Evolutionary conservation across 2,113 vertebrate genomes (phyloP), one percentile per base, ranked within the genome.

Genomic region (Notarius quadriscutis): DNA sequence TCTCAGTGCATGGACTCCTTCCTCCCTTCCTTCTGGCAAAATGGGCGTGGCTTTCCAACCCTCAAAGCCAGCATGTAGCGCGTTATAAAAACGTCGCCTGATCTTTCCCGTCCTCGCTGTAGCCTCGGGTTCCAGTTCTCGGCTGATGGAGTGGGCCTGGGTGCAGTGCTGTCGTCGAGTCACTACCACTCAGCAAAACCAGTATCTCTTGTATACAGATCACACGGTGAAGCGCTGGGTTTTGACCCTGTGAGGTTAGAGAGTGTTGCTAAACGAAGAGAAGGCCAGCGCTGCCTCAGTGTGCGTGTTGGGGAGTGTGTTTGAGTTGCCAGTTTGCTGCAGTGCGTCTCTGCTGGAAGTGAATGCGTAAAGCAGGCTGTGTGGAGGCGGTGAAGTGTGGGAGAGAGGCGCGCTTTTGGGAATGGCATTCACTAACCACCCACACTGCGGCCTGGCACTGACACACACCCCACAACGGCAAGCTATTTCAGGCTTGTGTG

Each of bases 311-410:
- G 50, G 22, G 25, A 55, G 48, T 83, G 62, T 53, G 81, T 69
- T 51, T 58, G 53, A 58, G 53, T 27, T 78, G 77, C 77, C 51
- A 41, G 63, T 69, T 67, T 69, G 48, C 82, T 65, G 62, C 48
- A 71, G n/a, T 57, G 83, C 62, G 27, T 84, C 83, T 72, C 83
- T 57, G 67, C 58, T 77, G 67, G 55, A 51, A 67, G 75, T 4
- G 78, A 67, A 48, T 12, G 84, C 14, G 34, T 51, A 57, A 78
- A 55, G 75, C 71, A 84, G 57, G 62, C 18, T 74, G 27, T 80
- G 75, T 57, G 86, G 65, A 77, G 75, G 62, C n/a, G 86, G 85
- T 82, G 30, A 85, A 75, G 86, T 51, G 86, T 82, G 50, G 78
- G 85, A 86, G 86, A 77, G 81, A 30, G 41, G 77, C 27, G 69